phyloP scores from a whole-genome alignment of 2,888 invertebrate genomes.

The Papilio protenor region DNA sequence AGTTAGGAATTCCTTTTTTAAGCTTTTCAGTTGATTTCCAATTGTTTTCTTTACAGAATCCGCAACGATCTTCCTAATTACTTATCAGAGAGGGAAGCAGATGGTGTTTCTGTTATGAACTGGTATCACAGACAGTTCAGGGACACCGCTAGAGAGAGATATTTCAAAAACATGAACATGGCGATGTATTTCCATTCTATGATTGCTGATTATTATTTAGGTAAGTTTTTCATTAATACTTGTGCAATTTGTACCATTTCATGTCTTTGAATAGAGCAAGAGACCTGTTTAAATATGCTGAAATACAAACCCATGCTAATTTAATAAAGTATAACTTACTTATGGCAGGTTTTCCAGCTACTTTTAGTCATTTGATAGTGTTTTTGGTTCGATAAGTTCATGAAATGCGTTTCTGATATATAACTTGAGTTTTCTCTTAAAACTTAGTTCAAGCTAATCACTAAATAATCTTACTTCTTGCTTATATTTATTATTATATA shows the following conservation, averaged over 20 bases:
- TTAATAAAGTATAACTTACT: no score
- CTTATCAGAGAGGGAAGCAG: slow-evolving; percentile 97
- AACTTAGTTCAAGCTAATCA: no score
- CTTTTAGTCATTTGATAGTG: no score
- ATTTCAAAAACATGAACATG: slow-evolving; percentile 99
- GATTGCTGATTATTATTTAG: slow-evolving; percentile 98
- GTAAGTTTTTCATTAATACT: slow-evolving; percentile 64
- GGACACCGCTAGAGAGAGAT: slow-evolving; percentile 96
- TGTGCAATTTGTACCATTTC: not conserved
- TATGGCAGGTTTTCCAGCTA: no score
- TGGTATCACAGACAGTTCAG: slow-evolving; percentile 99
- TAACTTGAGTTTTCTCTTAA: no score
- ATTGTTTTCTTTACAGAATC: slow-evolving; percentile 84
- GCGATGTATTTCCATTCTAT: slow-evolving; percentile 98
- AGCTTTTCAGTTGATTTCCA: not conserved
- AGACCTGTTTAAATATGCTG: no score
- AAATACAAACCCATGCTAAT: no score
- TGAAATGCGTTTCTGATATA: no score
- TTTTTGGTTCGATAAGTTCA: no score
- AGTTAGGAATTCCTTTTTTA: not conserved
- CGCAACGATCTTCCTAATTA: slow-evolving; percentile 98
- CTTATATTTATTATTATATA: no score
- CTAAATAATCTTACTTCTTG: no score
- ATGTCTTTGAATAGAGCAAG: no score
- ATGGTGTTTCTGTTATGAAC: slow-evolving; percentile 98